Base-by-base conservation (phyloP, 2,797 vertebrate genomes). In the Kryptopterus vitreolus region DNA sequence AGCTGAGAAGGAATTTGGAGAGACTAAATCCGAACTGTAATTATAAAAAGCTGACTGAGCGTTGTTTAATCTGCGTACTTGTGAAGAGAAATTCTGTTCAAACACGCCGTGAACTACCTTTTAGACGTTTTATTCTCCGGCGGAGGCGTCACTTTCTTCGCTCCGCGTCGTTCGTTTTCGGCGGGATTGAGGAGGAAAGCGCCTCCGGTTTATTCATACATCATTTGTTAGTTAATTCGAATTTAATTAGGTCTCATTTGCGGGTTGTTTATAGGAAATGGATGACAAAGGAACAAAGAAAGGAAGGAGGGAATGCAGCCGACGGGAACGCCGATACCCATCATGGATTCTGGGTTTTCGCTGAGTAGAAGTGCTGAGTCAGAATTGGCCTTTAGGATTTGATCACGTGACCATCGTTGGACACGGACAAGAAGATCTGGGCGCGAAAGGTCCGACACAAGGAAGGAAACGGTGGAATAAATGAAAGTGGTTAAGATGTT, bases 181-280 rank as follows among this genome's bases (percentile, higher is more conserved):
- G 13, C 18, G 9, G 57, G 35, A 43, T 6, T 10, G 62, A 48
- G 18, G 26, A 68, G 35, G 24, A 68, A 50, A 38, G 20, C 4
- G 22, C 48, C 69, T 68, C 53, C 53, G 13, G 52, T 38, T 77
- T 29, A 38, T 82, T 73, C 83, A 85, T 69, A 80, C 73, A 48
- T 63, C 31, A 77, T 79, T 74, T 77, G 59, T 65, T 68, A 70
- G 61, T 80, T 82, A 63, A 80, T 84, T 82, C 75, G 50, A 82
- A 50, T 79, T 68, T 11, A 73, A 82, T 82, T 82, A 43, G 68
- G 62, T 31, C 10, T 31, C 68, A 71, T 72, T 79, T 76, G 80
- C 46, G 59, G 74, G 52, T 52, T 13, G 55, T 70, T 58, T 71
- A 74, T 55, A 61, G 33, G 9, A 73, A 38, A 38, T 58, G 58